phyloP scores from a whole-genome alignment of 2,113 vertebrate species.

The Physeter macrocephalus region DNA sequence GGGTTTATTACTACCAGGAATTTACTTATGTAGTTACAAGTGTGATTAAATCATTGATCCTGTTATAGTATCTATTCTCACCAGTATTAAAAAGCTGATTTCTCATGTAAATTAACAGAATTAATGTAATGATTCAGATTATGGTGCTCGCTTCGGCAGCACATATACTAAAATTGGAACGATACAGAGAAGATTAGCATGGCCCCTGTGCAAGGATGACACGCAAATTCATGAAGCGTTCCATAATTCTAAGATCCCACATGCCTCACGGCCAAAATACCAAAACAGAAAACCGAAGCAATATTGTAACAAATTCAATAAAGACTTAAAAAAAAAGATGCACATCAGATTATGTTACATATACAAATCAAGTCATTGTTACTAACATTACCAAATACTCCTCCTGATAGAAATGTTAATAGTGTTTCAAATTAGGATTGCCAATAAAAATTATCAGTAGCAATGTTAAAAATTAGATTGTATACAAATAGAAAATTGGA shows the following conservation, averaged over 20 bases:
- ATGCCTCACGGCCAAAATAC: no score
- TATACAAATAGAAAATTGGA: slow-evolving; percentile 13
- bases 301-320: no score
- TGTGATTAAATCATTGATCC: slow-evolving; percentile 11
- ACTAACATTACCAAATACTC: slow-evolving; percentile 14
- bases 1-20: neutral
- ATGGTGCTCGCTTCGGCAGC: neutral
- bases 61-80: neutral
- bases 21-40: neutral
- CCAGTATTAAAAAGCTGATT: neutral
- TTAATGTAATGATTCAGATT: neutral
- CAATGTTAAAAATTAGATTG: slow-evolving; percentile 28
- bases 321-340: no score
- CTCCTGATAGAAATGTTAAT: slow-evolving; percentile 37
- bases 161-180: no score
- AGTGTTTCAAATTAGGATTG: slow-evolving; percentile 34
- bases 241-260: no score
- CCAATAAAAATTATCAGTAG: slow-evolving; percentile 12
- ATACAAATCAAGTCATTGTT: slow-evolving; percentile 19
- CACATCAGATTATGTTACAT: neutral
- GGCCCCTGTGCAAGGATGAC: no score
- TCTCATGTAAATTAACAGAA: slow-evolving; percentile 16
- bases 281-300: no score
- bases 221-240: no score
- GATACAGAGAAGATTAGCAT: no score